Conservation (phyloP, 1,140 invertebrate species). For the Babylonia areolata region DNA sequence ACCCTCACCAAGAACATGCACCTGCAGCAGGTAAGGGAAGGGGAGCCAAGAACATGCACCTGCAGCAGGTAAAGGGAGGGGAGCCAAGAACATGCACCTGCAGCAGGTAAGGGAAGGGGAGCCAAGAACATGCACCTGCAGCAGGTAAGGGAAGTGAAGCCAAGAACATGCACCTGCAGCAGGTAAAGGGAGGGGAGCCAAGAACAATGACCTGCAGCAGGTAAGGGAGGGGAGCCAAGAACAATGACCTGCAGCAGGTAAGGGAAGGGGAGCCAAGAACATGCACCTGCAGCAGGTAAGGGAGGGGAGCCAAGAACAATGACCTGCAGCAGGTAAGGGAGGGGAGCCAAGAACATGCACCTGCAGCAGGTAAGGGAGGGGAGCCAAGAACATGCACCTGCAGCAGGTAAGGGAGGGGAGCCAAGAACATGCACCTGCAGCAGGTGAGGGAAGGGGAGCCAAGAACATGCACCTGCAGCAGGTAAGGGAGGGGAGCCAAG, state of each 20-base stretch:
- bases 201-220: slow-evolving; percentile 21
- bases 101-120: not conserved
- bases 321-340: not conserved
- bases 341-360: not conserved
- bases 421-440: slow-evolving; percentile 49
- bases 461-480: slow-evolving; percentile 79
- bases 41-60: slow-evolving; percentile 21
- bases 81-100: slow-evolving; percentile 23
- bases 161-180: slow-evolving; percentile 28
- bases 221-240: not conserved
- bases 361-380: no score
- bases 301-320: no score
- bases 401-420: not conserved
- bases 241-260: not conserved
- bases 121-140: slow-evolving; percentile 19
- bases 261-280: no score
- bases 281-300: slow-evolving; percentile 19
- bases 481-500: slow-evolving; percentile 72
- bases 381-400: slow-evolving; percentile 54
- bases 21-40: slow-evolving; percentile 76
- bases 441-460: no score
- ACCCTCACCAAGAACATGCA: slow-evolving; percentile 81
- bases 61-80: slow-evolving; percentile 20
- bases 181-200: not conserved
- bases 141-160: not conserved